Percentiles rank a stretch among this genome's conserved stretches.
These are phyloP conservation scores for Aptenodytes forsteri DNA, from an alignment of 2,113 vertebrate genomes.

Conservation along the genomic window DNA sequence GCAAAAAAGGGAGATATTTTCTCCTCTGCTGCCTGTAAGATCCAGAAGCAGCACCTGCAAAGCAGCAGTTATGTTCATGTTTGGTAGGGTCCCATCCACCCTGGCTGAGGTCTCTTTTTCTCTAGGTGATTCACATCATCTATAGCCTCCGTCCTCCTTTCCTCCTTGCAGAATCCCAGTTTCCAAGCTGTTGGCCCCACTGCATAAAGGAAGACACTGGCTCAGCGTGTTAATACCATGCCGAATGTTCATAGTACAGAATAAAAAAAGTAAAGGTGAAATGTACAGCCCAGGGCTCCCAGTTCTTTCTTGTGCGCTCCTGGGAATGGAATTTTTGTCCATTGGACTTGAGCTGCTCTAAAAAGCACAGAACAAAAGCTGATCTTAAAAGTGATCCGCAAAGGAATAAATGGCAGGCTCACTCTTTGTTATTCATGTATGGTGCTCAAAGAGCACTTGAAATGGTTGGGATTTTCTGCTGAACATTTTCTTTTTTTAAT, in stretches of 20 bases:
- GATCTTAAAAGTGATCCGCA: conserved; percentile 64
- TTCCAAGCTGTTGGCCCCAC: not conserved
- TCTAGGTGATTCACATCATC: not conserved
- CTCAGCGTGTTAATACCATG: not conserved
- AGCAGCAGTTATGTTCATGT: not conserved
- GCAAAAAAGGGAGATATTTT: not conserved
- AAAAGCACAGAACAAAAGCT: conserved; percentile 62
- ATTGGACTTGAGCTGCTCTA: conserved; percentile 36
- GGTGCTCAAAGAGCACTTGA: conserved; percentile 62
- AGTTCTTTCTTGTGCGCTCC: conserved; percentile 53
- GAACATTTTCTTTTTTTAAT: not conserved
- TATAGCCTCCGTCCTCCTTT: not conserved
- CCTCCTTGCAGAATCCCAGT: not conserved
- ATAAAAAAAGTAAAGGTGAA: conserved; percentile 59
- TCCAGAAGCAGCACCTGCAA: not conserved
- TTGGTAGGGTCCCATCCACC: not conserved
- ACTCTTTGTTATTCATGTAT: conserved; percentile 62
- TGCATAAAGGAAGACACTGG: not conserved
- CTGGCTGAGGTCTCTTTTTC: not conserved
- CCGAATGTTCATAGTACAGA: not conserved
- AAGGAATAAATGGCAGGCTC: conserved; percentile 60
- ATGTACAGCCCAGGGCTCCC: conserved; percentile 45
- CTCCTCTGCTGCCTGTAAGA: not conserved
- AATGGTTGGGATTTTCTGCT: conserved; percentile 46
- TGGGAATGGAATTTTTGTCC: conserved; percentile 66